Conservation (phyloP, 2,888 invertebrate genomes). For the Monochamus alternatus region DNA sequence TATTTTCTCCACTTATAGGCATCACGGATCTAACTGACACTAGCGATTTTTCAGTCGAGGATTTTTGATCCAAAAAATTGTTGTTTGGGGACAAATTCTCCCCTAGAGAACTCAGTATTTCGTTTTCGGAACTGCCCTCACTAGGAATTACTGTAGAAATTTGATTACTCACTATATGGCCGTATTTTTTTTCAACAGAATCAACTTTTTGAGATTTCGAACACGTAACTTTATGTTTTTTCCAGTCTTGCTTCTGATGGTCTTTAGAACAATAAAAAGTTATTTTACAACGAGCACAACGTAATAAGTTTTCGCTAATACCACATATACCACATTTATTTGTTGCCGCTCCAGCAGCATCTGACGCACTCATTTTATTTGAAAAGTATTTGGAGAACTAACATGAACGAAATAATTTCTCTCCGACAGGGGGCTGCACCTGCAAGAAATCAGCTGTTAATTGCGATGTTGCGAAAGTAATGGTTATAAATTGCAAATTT, state of each 20-base stretch:
- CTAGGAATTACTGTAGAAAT: constrained; percentile 72
- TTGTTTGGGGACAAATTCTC: constrained; percentile 68
- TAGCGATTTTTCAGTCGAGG: constrained; percentile 60
- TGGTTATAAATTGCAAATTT: not conserved
- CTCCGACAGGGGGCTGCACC: constrained; percentile 39
- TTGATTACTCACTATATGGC: constrained; percentile 58
- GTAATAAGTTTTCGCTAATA: constrained; percentile 75
- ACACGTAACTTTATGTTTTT: constrained; percentile 76
- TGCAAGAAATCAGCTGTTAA: constrained; percentile 46
- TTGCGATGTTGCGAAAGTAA: constrained; percentile 20
- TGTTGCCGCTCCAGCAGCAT: constrained; percentile 40
- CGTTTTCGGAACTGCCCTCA: constrained; percentile 81
- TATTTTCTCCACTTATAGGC: constrained; percentile 70
- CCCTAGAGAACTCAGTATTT: constrained; percentile 78
- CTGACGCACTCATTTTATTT: constrained; percentile 49
- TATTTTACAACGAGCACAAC: constrained; percentile 83
- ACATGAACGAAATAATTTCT: constrained; percentile 6
- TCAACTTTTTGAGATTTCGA: constrained; percentile 40
- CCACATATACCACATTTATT: constrained; percentile 76
- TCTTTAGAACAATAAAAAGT: constrained; percentile 86
- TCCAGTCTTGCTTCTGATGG: constrained; percentile 88
- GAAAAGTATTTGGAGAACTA: constrained; percentile 18
- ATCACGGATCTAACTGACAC: constrained; percentile 66
- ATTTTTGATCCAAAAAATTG: constrained; percentile 59
- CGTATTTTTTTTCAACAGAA: constrained; percentile 52